A percentile compares a stretch with the other conserved stretches of the same genome.
Evolutionary conservation across 2,113 vertebrate species (phyloP).

Genomic region (Prinia subflava): DNA sequence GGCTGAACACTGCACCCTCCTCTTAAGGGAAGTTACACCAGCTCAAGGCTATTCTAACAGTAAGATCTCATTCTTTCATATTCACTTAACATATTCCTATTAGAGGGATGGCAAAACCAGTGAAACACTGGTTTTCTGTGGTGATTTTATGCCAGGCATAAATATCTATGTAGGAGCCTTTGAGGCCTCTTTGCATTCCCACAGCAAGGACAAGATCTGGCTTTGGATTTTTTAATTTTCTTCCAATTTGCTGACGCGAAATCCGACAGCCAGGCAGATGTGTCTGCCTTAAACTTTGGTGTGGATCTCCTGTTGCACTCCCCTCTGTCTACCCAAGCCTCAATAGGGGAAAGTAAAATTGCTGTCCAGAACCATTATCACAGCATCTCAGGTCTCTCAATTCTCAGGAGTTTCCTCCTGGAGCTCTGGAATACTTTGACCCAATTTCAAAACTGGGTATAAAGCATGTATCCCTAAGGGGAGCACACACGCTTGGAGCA

Average conservation of each 20-base stretch:
- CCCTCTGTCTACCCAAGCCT: not conserved
- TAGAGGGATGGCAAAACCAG: not conserved
- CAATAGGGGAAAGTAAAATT: not conserved
- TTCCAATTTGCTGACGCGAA: not conserved
- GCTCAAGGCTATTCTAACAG: not conserved
- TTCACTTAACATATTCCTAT: not conserved
- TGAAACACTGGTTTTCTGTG: not conserved
- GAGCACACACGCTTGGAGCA: constrained; percentile 19
- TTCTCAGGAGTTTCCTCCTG: not conserved
- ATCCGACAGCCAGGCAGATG: constrained; percentile 27
- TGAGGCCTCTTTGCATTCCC: not conserved
- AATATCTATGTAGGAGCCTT: not conserved
- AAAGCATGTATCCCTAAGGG: not conserved
- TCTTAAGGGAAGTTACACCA: not conserved
- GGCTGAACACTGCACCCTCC: not conserved
- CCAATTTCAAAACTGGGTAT: not conserved
- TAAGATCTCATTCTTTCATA: not conserved
- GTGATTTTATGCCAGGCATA: not conserved
- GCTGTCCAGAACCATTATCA: not conserved
- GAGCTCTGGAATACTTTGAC: not conserved
- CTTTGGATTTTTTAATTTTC: not conserved
- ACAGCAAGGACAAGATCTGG: not conserved
- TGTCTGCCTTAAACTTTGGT: not conserved
- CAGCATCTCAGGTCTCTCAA: not conserved
- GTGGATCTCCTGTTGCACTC: not conserved